Base-by-base conservation (phyloP, 2,797 vertebrate genomes). In the Esox masquinongy region DNA sequence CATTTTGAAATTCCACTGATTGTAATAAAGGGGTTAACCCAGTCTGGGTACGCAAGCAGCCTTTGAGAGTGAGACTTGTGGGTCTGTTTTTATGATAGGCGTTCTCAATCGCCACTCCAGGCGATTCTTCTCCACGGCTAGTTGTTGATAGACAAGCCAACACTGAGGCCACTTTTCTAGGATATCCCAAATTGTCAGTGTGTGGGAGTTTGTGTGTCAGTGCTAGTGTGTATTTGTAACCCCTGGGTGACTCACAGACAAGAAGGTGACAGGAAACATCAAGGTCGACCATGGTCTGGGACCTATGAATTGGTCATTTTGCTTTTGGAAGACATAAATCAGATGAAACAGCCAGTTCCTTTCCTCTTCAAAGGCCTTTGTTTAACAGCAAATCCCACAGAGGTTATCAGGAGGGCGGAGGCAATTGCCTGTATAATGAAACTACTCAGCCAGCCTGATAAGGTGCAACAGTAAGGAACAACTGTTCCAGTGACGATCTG, bases 361-460 rank as follows among this genome's bases (percentile, higher is more conserved):
- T 85, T 89, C 73, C 76, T 88, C 90, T 92, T 91, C 91, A 92
- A 92, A 92, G 92, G 87, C 88, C 83, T 93, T 92, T 93, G 91
- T 92, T 90, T 87, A 78, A 78, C 85, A 74, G 76, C 19, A 89
- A 83, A 85, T 78, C 14, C 73, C 82, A 24, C 81, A 81, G 88
- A 92, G 91, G 91, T 93, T 92, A 93, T 92, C 91, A 87, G 84
- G 79, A 39, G 91, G 92, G 74, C 90, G 90, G 82, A 75, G 74
- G 86, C 90, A 90, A 91, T 90, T 88, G 82, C 84, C 84, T 89
- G 89, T 89, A 91, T 89, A 88, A 91, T 89, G 78, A 88, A 86
- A 70, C 53, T 82, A 86, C 89, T 92, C 87, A 89, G 74, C 72
- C 78, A 22, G 49, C n/a, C 85, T 74, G 91, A 93, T 91, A 89